phyloP scores from a whole-genome alignment of 2,797 vertebrate species.

The Pangasius sanitwongsei region DNA sequence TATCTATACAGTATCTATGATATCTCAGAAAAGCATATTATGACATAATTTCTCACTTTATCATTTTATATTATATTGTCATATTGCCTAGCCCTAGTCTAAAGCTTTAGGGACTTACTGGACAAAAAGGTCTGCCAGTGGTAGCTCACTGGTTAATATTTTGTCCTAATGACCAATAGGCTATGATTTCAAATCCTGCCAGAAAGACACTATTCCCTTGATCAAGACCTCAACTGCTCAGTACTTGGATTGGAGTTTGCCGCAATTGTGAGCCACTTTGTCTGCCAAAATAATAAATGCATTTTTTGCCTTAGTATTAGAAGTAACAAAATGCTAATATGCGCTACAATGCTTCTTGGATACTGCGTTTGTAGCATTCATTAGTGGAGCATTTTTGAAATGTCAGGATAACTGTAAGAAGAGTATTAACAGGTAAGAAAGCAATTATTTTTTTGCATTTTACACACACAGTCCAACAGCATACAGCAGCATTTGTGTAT shows the following conservation, averaged over 20 bases:
- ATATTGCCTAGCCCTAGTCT: background rate
- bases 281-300: conserved; percentile 5
- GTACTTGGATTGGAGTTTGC: conserved; percentile 13
- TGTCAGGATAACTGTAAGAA: background rate
- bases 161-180: background rate
- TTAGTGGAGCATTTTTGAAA: background rate
- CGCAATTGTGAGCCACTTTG: background rate
- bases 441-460: background rate
- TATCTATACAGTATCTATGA: background rate
- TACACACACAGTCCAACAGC: background rate
- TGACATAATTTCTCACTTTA: background rate
- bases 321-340: conserved; percentile 9
- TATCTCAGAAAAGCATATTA: background rate
- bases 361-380: background rate
- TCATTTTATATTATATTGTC: background rate
- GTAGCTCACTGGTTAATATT: background rate
- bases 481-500: background rate
- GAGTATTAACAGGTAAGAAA: conserved; percentile 10
- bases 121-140: background rate
- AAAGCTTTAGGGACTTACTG: background rate
- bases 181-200: background rate
- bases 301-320: background rate
- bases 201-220: background rate
- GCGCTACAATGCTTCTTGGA: background rate
- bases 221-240: background rate